These are phyloP conservation scores for Puma concolor DNA, from an alignment of 2,113 vertebrate genomes.

Conservation along the genomic window DNA sequence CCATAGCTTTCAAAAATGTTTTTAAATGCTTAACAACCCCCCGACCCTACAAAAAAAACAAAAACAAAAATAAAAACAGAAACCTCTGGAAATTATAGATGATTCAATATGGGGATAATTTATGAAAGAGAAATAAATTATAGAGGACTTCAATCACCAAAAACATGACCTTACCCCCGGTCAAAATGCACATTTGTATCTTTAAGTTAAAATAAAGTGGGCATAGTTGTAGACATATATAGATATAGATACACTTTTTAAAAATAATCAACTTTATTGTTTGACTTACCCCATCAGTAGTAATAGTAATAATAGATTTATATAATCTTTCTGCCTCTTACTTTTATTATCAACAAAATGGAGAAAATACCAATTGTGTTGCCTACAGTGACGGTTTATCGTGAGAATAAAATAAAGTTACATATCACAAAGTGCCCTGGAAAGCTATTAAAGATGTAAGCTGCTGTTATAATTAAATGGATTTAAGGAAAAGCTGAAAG, in stretches of 20 bases:
- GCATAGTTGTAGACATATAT: neutral
- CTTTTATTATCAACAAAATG: constrained; percentile 56
- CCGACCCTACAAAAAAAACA: neutral
- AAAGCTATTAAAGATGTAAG: constrained; percentile 77
- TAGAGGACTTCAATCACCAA: neutral
- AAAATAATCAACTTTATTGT: neutral
- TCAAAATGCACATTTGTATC: neutral
- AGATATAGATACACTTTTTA: neutral
- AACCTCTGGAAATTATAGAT: neutral
- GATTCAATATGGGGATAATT: neutral
- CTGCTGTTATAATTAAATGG: constrained; percentile 78
- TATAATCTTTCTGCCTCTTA: constrained; percentile 3
- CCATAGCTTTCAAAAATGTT: neutral
- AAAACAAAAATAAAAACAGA: neutral
- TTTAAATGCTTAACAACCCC: neutral
- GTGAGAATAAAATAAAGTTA: constrained; percentile 66
- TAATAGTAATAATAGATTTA: neutral
- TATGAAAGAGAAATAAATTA: neutral
- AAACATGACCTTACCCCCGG: neutral
- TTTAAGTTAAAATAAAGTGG: constrained; percentile 44
- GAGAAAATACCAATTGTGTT: constrained; percentile 41
- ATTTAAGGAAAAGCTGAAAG: constrained; percentile 78
- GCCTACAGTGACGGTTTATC: neutral
- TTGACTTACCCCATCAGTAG: neutral
- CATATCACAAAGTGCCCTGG: constrained; percentile 43